These are phyloP conservation scores for Caranx melampygus DNA, from an alignment of 2,113 vertebrate genomes.

Conservation along the genomic window DNA sequence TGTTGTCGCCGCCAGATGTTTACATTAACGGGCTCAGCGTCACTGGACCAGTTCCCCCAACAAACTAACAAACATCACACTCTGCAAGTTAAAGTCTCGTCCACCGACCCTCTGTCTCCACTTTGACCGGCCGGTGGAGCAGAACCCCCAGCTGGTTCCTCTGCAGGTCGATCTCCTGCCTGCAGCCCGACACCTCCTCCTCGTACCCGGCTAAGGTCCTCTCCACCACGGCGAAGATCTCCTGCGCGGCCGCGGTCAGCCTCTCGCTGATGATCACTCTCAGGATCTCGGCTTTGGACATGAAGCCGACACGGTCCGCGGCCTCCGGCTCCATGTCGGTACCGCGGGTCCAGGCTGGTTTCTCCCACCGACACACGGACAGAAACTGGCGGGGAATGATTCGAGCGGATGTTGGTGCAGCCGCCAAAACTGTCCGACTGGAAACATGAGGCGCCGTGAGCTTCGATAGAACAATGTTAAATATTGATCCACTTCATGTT, in stretches of 20 bases:
- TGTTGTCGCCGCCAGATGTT: too few relatives aligned
- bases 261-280: constrained; percentile 28
- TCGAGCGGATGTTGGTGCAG: neutral
- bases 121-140: neutral
- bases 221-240: constrained; percentile 53
- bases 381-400: neutral
- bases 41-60: too few relatives aligned
- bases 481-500: too few relatives aligned
- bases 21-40: too few relatives aligned
- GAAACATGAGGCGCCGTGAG: constrained; percentile 1
- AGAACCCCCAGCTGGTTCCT: too few relatives aligned
- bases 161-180: too few relatives aligned
- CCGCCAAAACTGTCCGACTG: neutral
- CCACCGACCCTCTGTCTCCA: constrained; percentile 29
- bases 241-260: constrained; percentile 32
- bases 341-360: neutral
- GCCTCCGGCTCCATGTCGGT: neutral
- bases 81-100: neutral
- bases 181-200: too few relatives aligned
- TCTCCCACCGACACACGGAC: neutral
- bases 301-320: neutral
- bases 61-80: too few relatives aligned
- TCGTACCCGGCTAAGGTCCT: neutral
- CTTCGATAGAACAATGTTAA: too few relatives aligned
- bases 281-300: constrained; percentile 17